These are phyloP conservation scores for Eupithecia dodoneata DNA, from an alignment of 2,888 invertebrate genomes.

Conservation along the genomic window DNA sequence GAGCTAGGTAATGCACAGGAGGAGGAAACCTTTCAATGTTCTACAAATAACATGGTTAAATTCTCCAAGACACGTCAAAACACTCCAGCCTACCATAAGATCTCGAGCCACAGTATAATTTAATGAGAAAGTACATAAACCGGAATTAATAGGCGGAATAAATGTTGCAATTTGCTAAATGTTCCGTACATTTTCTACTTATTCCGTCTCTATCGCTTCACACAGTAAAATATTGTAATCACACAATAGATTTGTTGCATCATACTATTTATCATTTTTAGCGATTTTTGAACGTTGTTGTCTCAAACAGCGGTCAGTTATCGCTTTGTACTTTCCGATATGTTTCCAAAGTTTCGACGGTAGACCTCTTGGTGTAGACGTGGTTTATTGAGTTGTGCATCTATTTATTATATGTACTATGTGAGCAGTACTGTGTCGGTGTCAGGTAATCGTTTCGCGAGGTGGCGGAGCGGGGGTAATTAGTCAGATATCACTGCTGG, in stretches of 20 bases:
- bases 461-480: slow-evolving; percentile 41
- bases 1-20: not conserved
- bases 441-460: slow-evolving; percentile 41
- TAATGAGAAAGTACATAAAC: slow-evolving; percentile 2
- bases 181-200: slow-evolving; percentile 6
- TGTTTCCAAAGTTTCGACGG: not conserved
- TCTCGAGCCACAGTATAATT: not conserved
- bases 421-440: slow-evolving; percentile 31
- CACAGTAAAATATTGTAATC: not conserved
- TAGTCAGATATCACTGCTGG: slow-evolving; percentile 34
- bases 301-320: not conserved
- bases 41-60: not conserved
- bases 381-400: not conserved
- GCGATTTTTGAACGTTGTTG: not conserved
- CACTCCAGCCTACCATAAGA: not conserved
- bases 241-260: not conserved
- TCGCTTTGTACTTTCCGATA: too few relatives aligned
- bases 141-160: slow-evolving; percentile 1
- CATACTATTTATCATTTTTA: not conserved
- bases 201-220: not conserved
- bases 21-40: not conserved
- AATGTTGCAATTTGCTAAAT: slow-evolving; percentile 6
- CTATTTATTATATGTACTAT: not conserved
- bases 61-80: not conserved
- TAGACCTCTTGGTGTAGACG: not conserved